Evolutionary conservation across 2,113 vertebrate genomes (phyloP).

Genomic region (Chionomys nivalis): DNA sequence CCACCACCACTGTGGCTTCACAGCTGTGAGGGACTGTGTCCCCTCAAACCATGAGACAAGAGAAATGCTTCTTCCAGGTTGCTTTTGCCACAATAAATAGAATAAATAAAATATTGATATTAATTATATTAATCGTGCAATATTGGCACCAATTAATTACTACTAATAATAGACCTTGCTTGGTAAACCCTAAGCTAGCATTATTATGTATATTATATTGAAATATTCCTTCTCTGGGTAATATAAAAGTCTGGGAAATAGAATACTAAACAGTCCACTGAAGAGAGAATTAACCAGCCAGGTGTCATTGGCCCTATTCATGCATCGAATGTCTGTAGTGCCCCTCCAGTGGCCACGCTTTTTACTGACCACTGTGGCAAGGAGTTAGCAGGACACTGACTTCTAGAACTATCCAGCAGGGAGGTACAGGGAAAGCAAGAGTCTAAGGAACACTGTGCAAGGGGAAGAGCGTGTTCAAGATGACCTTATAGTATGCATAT

Average conservation of each 20-base stretch:
- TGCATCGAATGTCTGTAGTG: neutral
- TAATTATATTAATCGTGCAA: too few relatives aligned
- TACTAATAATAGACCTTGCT: neutral
- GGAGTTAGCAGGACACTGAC: neutral
- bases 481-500: neutral
- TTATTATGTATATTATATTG: neutral
- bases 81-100: neutral
- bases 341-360: fast-evolving
- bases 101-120: neutral
- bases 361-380: neutral
- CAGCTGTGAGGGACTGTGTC: neutral
- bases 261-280: neutral
- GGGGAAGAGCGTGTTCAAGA: neutral
- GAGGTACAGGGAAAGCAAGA: fast-evolving
- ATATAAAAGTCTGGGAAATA: neutral
- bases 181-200: neutral
- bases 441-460: neutral
- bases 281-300: neutral
- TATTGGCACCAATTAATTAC: too few relatives aligned
- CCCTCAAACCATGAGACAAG: neutral
- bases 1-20: neutral
- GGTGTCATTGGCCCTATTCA: neutral
- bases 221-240: neutral
- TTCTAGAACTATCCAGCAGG: neutral
- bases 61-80: neutral